phyloP scores from a whole-genome alignment of 2,888 invertebrate genomes.

The Scaptomyza cyrtandrae region DNA sequence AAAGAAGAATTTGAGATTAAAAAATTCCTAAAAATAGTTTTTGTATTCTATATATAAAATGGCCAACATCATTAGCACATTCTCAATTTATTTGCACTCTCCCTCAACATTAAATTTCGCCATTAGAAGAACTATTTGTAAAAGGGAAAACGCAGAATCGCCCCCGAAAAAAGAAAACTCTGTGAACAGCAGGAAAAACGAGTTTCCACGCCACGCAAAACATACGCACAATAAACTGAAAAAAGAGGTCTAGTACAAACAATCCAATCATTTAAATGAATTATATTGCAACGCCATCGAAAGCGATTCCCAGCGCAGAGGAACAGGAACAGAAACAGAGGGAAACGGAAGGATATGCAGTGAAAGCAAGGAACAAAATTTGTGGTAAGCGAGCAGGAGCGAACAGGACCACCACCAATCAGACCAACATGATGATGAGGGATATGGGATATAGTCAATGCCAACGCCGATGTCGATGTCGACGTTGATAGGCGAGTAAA shows the following conservation, averaged over 20 bases:
- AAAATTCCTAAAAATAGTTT: neutral
- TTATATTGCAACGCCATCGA: constrained; percentile 51
- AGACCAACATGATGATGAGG: constrained; percentile 8
- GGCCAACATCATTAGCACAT: constrained; percentile 18
- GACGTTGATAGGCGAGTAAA: constrained; percentile 83
- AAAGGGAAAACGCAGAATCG: constrained; percentile 26
- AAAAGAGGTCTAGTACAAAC: constrained; percentile 59
- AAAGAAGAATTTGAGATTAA: neutral
- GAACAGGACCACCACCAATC: constrained; percentile 35
- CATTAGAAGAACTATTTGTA: neutral
- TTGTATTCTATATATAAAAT: constrained; percentile 13
- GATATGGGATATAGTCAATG: constrained; percentile 40
- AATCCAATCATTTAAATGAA: constrained; percentile 78
- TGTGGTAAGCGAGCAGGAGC: constrained; percentile 23
- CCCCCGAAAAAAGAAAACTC: constrained; percentile 12
- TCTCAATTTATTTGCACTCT: neutral
- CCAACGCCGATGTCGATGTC: constrained; percentile 34
- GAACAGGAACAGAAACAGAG: constrained; percentile 7
- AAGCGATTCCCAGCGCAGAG: constrained; percentile 48
- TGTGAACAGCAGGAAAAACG: constrained; percentile 64
- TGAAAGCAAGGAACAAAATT: constrained; percentile 23
- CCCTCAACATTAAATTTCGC: constrained; percentile 17
- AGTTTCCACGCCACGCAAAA: constrained; percentile 59
- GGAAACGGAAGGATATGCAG: constrained; percentile 41
- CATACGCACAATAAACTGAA: constrained; percentile 5